A percentile compares a stretch with the other conserved stretches of the same genome.
These are phyloP conservation scores for Oreocharis arfaki DNA, from an alignment of 2,113 vertebrate species.

Conservation along the genomic window DNA sequence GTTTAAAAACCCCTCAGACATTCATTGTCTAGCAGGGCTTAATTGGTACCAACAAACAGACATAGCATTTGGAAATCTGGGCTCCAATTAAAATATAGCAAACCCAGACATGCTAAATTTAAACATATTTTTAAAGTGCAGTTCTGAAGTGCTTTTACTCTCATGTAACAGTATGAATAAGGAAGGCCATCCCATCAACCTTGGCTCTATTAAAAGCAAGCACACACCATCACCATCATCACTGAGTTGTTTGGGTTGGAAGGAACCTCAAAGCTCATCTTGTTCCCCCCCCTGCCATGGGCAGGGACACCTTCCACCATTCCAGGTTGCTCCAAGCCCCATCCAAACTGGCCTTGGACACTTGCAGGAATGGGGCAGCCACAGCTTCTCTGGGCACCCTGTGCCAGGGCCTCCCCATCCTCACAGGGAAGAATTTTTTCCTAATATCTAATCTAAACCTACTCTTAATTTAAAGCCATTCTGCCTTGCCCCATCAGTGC, in stretches of 20 bases:
- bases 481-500: neutral
- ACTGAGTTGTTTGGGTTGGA: neutral
- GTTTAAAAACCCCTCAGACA: neutral
- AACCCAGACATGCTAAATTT: neutral
- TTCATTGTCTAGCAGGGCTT: neutral
- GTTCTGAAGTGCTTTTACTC: neutral
- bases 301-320: neutral
- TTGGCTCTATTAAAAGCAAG: neutral
- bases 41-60: neutral
- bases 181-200: neutral
- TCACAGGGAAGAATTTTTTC: neutral
- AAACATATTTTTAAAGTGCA: neutral
- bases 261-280: neutral
- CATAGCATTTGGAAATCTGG: neutral
- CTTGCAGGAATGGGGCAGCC: neutral
- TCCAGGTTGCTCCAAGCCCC: accelerated
- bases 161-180: neutral
- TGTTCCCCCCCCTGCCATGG: neutral
- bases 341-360: neutral
- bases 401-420: accelerated
- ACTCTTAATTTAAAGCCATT: neutral
- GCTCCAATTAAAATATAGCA: neutral
- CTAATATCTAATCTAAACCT: neutral
- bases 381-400: neutral
- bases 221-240: neutral